Evolutionary conservation across 2,888 invertebrate species (phyloP).

Genomic region (Epistrophe grossulariae): DNA sequence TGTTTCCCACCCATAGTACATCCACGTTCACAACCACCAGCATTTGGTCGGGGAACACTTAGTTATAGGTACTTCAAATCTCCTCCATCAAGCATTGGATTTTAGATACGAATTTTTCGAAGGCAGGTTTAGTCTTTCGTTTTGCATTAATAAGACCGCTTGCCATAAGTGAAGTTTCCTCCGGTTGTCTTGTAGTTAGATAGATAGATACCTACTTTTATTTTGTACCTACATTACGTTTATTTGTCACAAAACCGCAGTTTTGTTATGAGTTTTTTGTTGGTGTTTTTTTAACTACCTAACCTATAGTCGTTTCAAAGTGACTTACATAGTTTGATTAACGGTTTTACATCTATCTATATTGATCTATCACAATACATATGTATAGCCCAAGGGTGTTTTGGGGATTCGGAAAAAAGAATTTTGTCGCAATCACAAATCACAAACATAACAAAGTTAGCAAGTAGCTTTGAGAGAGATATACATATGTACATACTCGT

Average conservation of each 20-base stretch:
- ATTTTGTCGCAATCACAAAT: slow-evolving; percentile 48
- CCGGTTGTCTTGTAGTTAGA: slow-evolving; percentile 16
- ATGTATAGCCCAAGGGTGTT: background rate
- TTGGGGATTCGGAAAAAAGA: slow-evolving; percentile 46
- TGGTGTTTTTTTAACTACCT: too few species aligned
- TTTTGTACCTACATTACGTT: slow-evolving; percentile 22
- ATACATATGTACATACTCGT: too few species aligned
- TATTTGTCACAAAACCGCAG: slow-evolving; percentile 51
- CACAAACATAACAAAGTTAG: slow-evolving; percentile 37
- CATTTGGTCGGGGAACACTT: slow-evolving; percentile 26
- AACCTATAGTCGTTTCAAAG: slow-evolving; percentile 12
- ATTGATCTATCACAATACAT: background rate
- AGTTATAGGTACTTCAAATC: slow-evolving; percentile 51
- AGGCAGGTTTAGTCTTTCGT: slow-evolving; percentile 79
- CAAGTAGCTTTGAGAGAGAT: background rate
- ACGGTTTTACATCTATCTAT: slow-evolving; percentile 40
- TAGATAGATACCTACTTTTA: background rate
- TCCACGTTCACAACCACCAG: slow-evolving; percentile 12
- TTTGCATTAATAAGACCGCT: slow-evolving; percentile 83
- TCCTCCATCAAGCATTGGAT: slow-evolving; percentile 58
- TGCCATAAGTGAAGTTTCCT: slow-evolving; percentile 76
- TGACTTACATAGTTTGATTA: slow-evolving; percentile 61
- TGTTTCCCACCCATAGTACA: slow-evolving; percentile 72
- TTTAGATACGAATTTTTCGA: slow-evolving; percentile 67
- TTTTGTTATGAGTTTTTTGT: slow-evolving; percentile 17